A percentile compares a stretch with the other conserved stretches of the same genome.
Evolutionary conservation across 2,888 invertebrate genomes (phyloP).

Genomic region (Bursaphelenchus okinawaensis): DNA sequence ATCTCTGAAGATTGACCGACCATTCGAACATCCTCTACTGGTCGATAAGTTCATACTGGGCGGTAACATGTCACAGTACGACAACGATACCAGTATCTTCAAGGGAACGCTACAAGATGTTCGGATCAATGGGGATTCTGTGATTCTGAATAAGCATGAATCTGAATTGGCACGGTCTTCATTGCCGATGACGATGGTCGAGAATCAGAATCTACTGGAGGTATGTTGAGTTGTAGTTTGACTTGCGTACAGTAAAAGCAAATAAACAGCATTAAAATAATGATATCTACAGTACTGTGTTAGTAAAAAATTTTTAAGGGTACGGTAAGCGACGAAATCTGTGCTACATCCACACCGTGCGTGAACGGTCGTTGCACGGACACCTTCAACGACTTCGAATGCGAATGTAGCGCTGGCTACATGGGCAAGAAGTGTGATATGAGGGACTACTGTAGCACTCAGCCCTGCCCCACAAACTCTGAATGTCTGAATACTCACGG

Average conservation of each 20-base stretch:
- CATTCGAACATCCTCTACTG: conserved; percentile 48
- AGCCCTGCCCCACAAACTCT: conserved; percentile 36
- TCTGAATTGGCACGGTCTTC: conserved; percentile 29
- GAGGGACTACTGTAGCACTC: conserved; percentile 38
- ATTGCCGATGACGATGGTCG: conserved; percentile 33
- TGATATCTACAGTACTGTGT: background rate
- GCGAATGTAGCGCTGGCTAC: conserved; percentile 44
- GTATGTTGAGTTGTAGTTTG: conserved; percentile 17
- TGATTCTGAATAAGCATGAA: conserved; percentile 35
- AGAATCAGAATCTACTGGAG: conserved; percentile 39
- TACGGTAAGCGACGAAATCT: conserved; percentile 48
- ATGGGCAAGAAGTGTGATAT: conserved; percentile 39
- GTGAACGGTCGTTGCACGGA: conserved; percentile 82
- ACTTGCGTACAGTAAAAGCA: background rate
- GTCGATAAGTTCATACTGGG: conserved; percentile 48
- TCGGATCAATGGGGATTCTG: conserved; percentile 44
- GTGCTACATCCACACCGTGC: conserved; percentile 64
- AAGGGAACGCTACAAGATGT: conserved; percentile 51
- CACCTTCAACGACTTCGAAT: conserved; percentile 65
- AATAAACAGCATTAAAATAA: background rate
- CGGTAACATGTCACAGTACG: background rate
- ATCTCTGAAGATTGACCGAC: conserved; percentile 31
- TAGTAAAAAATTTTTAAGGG: conserved; percentile 28
- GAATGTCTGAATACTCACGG: conserved; percentile 38
- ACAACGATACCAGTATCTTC: background rate